phyloP scores from a whole-genome alignment of 2,888 invertebrate genomes.

The Drosophila ezoana region DNA sequence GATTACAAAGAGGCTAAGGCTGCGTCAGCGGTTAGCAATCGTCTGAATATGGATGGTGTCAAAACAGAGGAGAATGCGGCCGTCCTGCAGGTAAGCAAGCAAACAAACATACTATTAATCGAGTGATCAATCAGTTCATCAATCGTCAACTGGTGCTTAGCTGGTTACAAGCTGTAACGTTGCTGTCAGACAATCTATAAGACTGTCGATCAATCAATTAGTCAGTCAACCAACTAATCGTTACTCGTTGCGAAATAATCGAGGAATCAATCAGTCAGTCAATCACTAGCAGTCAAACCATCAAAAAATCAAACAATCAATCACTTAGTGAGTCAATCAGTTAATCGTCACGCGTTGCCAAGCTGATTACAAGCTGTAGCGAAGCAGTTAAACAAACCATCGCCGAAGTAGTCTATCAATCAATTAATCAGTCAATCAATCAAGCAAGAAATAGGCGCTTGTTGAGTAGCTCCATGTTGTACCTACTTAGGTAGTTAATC shows the following conservation, averaged over 20 bases:
- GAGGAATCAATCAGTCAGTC: not conserved
- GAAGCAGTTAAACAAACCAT: too few species aligned
- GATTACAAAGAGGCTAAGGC: slow-evolving; percentile 93
- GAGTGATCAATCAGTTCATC: not conserved
- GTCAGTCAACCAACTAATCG: not conserved
- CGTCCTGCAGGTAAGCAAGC: slow-evolving; percentile 89
- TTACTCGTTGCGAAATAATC: not conserved
- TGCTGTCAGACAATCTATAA: not conserved
- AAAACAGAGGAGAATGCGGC: slow-evolving; percentile 94
- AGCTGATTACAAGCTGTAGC: slow-evolving; percentile 4
- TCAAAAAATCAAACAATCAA: not conserved
- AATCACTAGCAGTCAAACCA: not conserved
- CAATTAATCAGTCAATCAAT: too few species aligned
- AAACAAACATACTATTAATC: not conserved
- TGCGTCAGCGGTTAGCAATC: slow-evolving; percentile 91
- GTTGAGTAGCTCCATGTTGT: too few species aligned
- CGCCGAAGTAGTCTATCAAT: too few species aligned
- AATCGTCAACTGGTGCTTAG: slow-evolving; percentile 19
- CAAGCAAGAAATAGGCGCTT: too few species aligned
- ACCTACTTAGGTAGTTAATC: too few species aligned
- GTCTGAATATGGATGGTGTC: slow-evolving; percentile 93
- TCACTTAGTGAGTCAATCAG: not conserved
- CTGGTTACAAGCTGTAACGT: slow-evolving; percentile 32
- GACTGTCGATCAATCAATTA: not conserved
- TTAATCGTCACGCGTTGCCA: not conserved